Evolutionary conservation across 2,888 invertebrate genomes (phyloP).

Genomic region (Phorcus lineatus): DNA sequence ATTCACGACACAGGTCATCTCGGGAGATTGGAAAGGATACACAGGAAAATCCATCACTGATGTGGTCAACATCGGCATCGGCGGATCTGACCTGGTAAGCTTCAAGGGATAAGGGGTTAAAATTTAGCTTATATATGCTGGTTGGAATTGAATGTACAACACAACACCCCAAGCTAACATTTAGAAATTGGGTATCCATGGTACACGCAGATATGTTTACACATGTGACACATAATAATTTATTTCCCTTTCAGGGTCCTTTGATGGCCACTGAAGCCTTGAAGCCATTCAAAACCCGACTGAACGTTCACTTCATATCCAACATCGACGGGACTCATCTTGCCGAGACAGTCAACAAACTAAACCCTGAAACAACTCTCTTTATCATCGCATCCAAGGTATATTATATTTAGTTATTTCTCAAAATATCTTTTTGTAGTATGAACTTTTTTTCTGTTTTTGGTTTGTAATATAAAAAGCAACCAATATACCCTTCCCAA

Average conservation of each 20-base stretch:
- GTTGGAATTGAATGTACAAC: too few species aligned
- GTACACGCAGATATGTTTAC: too few species aligned
- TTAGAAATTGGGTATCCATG: too few species aligned
- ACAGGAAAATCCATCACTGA: conserved; percentile 96
- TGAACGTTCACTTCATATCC: conserved; percentile 95
- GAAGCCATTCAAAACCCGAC: conserved; percentile 87
- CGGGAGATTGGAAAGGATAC: conserved; percentile 82
- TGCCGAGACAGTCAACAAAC: conserved; percentile 91
- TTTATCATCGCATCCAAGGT: conserved; percentile 98
- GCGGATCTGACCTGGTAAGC: conserved; percentile 93
- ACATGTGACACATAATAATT: too few species aligned
- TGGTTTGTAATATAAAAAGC: too few species aligned
- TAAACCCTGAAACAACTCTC: conserved; percentile 93
- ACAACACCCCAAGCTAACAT: too few species aligned
- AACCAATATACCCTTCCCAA: too few species aligned
- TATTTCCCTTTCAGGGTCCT: conserved; percentile 86
- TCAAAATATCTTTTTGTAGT: too few species aligned
- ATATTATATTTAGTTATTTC: neutral
- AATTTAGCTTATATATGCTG: too few species aligned
- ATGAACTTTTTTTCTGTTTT: too few species aligned
- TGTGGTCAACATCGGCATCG: conserved; percentile 99
- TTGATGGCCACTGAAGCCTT: conserved; percentile 99
- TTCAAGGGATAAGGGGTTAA: too few species aligned
- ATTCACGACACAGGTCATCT: conserved; percentile 86
- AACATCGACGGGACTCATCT: conserved; percentile 99